phyloP scores from a whole-genome alignment of 2,888 invertebrate species.

The Cantharis nigra region DNA sequence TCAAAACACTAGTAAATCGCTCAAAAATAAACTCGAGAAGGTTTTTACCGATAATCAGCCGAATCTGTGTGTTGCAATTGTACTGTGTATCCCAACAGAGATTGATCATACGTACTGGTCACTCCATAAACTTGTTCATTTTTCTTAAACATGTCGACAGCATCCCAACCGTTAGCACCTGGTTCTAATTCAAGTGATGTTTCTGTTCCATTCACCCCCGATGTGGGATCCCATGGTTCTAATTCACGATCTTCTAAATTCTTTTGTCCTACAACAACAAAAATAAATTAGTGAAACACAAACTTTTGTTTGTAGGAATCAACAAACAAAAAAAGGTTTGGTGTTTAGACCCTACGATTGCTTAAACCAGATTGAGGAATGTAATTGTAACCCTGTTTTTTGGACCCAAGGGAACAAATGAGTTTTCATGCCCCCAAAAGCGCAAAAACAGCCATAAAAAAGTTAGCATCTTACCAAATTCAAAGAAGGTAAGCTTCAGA shows the following conservation, averaged over 20 bases:
- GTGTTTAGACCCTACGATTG: too few species aligned
- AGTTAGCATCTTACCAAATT: too few species aligned
- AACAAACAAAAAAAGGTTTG: too few species aligned
- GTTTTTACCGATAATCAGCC: constrained; percentile 70
- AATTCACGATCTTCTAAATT: constrained; percentile 75
- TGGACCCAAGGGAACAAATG: too few species aligned
- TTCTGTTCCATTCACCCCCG: constrained; percentile 55
- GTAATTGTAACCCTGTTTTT: too few species aligned
- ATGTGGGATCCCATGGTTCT: constrained; percentile 84
- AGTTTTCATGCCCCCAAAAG: too few species aligned
- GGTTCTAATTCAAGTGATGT: constrained; percentile 72
- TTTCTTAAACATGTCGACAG: constrained; percentile 93
- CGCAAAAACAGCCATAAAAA: too few species aligned
- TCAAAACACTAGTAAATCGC: background rate
- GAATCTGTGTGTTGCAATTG: constrained; percentile 84
- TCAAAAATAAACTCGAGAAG: background rate
- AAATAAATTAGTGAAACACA: background rate
- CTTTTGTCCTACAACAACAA: constrained; percentile 28
- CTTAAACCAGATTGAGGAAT: too few species aligned
- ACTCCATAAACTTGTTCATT: constrained; percentile 93
- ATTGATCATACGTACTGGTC: constrained; percentile 89
- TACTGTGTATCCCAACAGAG: constrained; percentile 89
- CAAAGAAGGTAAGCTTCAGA: too few species aligned
- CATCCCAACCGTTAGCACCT: constrained; percentile 93
- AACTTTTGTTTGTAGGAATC: too few species aligned